phyloP scores from a whole-genome alignment of 2,797 vertebrate genomes.

The Onychomys torridus region DNA sequence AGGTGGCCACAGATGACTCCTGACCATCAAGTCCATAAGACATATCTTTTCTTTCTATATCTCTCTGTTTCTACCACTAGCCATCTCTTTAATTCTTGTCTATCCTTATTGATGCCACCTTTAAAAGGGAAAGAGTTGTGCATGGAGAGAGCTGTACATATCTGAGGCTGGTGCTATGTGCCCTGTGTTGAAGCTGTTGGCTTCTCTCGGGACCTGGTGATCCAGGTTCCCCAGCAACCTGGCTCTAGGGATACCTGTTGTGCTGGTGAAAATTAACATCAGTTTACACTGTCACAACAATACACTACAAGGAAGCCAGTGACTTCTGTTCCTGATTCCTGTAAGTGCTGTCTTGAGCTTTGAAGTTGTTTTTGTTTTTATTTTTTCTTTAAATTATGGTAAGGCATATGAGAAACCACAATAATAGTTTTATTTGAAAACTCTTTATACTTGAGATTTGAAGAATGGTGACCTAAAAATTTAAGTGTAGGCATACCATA shows the following conservation, averaged over 20 bases:
- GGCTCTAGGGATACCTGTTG: constrained; percentile 42
- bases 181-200: background rate
- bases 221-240: background rate
- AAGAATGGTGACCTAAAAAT: background rate
- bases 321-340: constrained; percentile 38
- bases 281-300: background rate
- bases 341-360: background rate
- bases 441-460: background rate
- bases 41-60: background rate
- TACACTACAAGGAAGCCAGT: background rate
- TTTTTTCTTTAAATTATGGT: constrained; percentile 42
- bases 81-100: background rate
- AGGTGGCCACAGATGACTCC: background rate
- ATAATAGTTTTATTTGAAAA: background rate
- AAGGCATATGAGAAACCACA: background rate
- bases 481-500: background rate
- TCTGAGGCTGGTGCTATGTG: background rate
- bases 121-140: background rate
- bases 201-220: background rate
- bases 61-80: background rate
- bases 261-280: background rate
- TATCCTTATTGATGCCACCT: background rate
- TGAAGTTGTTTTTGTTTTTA: background rate
- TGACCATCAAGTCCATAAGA: too few relatives aligned
- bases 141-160: background rate